Evolutionary conservation across 1,140 invertebrate genomes (phyloP), one percentile per base, ranked within the genome.

Genomic region (Nixonia krombeini): DNA sequence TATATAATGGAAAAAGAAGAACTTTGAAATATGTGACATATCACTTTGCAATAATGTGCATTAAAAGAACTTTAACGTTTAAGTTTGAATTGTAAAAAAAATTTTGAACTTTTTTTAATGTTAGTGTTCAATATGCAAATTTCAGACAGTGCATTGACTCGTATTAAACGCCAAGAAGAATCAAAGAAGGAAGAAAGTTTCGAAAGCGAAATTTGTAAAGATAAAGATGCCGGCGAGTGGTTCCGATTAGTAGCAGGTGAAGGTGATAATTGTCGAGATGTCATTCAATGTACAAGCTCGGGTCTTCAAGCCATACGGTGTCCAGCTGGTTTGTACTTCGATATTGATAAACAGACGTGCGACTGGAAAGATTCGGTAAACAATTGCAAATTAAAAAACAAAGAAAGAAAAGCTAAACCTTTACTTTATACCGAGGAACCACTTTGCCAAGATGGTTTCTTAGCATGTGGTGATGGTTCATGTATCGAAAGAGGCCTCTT

Each of bases 171-270:
- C 6, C 89, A 90, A 68, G 87, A 89, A 5, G 84, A 87, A 23
- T 2, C 9, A 35, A 94, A 94, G 81, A 94, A 93, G 85, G 92
- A 93, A 72, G 93, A 94, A 63, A 93, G 90, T 80, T 92, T 93
- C 81, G 94, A 96, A 81, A 90, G 87, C 78, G 94, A 96, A 83
- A 88, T 97, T 47, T 97, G 95, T 85, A 94, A 96, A 87, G 94
- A 94, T 83, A 95, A 96, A 86, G 94, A 96, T 83, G 94, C 95
- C n/a, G 94, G 95, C 40, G 95, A 97, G 85, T 97, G 95, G 93
- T 97, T 97, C 86, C 89, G 95, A 73, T 85, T 97, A 66, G 92
- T 94, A 15, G 91, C 92, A 31, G 93, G 93, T 64, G 94, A 95
- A 78, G 94, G 94, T 76, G 95, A 97, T 85, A 94, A 94, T 78